phyloP scores from a whole-genome alignment of 2,113 vertebrate genomes.

The Corvus moneduloides region DNA sequence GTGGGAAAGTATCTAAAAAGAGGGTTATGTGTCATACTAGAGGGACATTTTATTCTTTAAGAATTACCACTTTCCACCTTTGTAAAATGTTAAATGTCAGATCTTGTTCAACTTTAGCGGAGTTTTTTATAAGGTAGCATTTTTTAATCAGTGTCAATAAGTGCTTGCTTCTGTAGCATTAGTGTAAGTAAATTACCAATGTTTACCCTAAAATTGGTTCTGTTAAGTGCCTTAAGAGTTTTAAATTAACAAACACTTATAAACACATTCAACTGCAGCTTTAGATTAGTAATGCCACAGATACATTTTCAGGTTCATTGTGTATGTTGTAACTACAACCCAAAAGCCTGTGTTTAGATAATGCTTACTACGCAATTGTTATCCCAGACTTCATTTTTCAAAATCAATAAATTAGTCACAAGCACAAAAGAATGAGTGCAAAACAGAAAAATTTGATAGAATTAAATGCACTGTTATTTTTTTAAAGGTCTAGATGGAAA shows the following conservation, averaged over 20 bases:
- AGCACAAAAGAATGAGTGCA: background rate
- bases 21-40: background rate
- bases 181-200: background rate
- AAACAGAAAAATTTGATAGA: background rate
- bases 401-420: background rate
- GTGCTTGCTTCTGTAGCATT: background rate
- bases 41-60: background rate
- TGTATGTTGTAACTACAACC: background rate
- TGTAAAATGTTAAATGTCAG: background rate
- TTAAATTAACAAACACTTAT: background rate
- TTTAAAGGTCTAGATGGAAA: background rate
- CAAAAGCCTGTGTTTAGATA: background rate
- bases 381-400: background rate
- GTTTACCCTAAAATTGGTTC: background rate
- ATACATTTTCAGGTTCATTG: background rate
- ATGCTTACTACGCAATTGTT: background rate
- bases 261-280: background rate
- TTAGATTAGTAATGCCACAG: background rate
- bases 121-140: background rate
- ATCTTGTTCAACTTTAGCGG: background rate
- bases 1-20: background rate
- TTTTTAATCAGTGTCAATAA: background rate
- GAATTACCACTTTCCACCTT: background rate
- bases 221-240: background rate
- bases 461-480: background rate